Evolutionary conservation across 2,888 invertebrate genomes (phyloP).

Genomic region (Caradrina clavipalpis): DNA sequence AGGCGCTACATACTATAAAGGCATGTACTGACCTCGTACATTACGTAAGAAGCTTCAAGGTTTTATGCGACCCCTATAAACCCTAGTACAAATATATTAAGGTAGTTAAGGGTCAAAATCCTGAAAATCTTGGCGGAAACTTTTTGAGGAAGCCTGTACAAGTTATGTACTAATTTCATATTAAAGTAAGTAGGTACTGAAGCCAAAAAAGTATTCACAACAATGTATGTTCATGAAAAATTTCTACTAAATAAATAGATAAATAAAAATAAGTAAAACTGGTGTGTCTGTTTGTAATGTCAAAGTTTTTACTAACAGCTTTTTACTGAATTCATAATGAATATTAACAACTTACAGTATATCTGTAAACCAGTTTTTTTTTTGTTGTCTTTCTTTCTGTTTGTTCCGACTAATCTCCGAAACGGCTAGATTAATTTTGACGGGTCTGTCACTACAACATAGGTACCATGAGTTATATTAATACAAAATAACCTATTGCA

Average conservation of each 20-base stretch:
- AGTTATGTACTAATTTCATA: neutral
- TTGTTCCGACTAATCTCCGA: too few relatives aligned
- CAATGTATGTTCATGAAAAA: constrained; percentile 29
- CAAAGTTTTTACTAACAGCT: too few relatives aligned
- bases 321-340: too few relatives aligned
- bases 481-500: too few relatives aligned
- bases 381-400: too few relatives aligned
- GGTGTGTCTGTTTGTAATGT: too few relatives aligned
- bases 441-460: too few relatives aligned
- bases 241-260: constrained; percentile 26
- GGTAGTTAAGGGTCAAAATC: neutral
- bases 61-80: constrained; percentile 35
- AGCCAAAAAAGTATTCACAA: constrained; percentile 18
- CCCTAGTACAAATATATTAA: constrained; percentile 10
- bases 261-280: too few relatives aligned
- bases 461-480: too few relatives aligned
- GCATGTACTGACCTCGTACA: constrained; percentile 25
- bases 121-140: neutral
- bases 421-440: too few relatives aligned
- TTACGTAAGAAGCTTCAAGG: constrained; percentile 27
- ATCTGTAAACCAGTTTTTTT: too few relatives aligned
- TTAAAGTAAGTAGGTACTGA: neutral
- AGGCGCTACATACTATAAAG: constrained; percentile 15
- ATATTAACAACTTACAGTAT: too few relatives aligned
- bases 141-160: constrained; percentile 3